Evolutionary conservation across 2,888 invertebrate genomes (phyloP), one percentile per base, ranked within the genome.

Genomic region (Cheilosia soror): DNA sequence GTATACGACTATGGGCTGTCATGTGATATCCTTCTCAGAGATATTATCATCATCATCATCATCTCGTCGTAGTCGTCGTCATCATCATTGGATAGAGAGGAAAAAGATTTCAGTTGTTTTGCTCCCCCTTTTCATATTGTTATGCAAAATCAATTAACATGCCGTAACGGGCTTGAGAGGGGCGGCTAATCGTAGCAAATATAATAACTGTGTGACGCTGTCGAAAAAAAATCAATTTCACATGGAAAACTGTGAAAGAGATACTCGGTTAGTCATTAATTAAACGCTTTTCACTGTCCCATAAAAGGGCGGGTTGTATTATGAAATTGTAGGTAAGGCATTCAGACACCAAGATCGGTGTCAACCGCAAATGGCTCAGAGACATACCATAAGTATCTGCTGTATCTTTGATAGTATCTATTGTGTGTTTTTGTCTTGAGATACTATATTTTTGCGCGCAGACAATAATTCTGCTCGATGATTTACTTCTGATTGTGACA

Each of bases 91-190:
- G 37, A 29, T 15, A 37, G 29, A 58, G 47, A 11, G 9, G 29
- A 31, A 60, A 47, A 31, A 31, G 49, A 33, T 15, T 37, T 51
- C 62, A 29, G 25, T 31, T 29, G 4, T 15, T 25, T 5, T 20
- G n/a, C 42, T n/a, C 9, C 5, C 29, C 31, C 42, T 44, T 47
- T 20, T 31, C 57, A 29, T 66, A 73, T 73, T 63, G 63, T 75
- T 81, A 75, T 75, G 69, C 57, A 81, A 81, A 81, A 81, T 81
- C 81, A 81, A 81, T 81, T 81, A 81, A 75, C 63, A 49, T 5
- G 49, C 7, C 20, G 47, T 63, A 75, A 75, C 69, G 69, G 69
- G 49, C 78, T 47, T 7, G n/a, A 15, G 58, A 33, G 49, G 58
- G 63, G 60, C 66, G 51, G 60, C n/a, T n/a, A 62, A 40, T 69